Evolutionary conservation across 2,113 vertebrate species (phyloP).

Genomic region (Smithornis capensis): DNA sequence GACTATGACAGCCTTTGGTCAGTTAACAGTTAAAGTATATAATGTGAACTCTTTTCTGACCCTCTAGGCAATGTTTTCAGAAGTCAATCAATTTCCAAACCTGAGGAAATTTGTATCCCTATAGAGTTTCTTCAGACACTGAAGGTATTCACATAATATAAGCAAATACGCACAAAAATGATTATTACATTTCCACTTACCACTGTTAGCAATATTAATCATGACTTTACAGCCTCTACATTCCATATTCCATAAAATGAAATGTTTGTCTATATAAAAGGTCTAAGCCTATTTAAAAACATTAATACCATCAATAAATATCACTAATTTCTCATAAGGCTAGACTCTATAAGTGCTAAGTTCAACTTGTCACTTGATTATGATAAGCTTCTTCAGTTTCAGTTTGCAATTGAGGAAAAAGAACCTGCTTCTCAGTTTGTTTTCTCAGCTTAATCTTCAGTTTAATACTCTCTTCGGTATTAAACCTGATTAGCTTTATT

Average conservation of each 20-base stretch:
- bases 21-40: constrained; percentile 62
- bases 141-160: constrained; percentile 29
- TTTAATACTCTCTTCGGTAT: constrained; percentile 63
- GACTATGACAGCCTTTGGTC: constrained; percentile 51
- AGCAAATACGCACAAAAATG: constrained; percentile 49
- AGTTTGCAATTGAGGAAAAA: constrained; percentile 45
- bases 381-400: constrained; percentile 63
- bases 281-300: constrained; percentile 59
- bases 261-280: constrained; percentile 43
- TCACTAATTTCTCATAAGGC: constrained; percentile 59
- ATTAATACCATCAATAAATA: constrained; percentile 67
- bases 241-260: constrained; percentile 59
- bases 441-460: constrained; percentile 68
- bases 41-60: constrained; percentile 31
- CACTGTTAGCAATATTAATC: constrained; percentile 43
- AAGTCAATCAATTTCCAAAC: constrained; percentile 65
- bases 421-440: constrained; percentile 59
- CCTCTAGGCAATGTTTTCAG: constrained; percentile 58
- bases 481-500: constrained; percentile 63
- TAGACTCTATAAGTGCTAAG: constrained; percentile 59
- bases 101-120: constrained; percentile 61
- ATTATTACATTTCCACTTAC: constrained; percentile 48
- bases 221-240: constrained; percentile 47
- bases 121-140: constrained; percentile 21
- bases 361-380: constrained; percentile 64